These are phyloP conservation scores for Caenorhabditis inopinata DNA, from an alignment of 1,140 invertebrate species.

Conservation along the genomic window DNA sequence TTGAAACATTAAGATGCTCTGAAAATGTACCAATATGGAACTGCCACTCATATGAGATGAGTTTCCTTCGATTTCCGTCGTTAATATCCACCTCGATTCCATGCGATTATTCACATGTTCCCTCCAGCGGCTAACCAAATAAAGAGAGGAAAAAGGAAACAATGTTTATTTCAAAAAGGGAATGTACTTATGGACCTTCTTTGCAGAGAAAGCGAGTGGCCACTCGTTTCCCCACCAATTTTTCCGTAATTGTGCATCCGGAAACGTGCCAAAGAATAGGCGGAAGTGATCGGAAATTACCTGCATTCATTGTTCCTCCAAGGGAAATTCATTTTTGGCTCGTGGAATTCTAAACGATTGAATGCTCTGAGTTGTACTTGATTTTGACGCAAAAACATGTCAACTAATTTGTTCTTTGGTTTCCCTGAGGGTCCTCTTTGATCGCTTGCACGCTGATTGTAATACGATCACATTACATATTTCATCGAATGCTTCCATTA, in stretches of 20 bases:
- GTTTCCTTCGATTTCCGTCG: no score
- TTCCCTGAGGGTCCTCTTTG: no score
- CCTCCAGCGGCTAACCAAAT: background rate
- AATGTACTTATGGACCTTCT: background rate
- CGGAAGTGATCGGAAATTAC: slow-evolving; percentile 31
- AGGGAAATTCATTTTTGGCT: no score
- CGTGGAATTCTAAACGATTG: background rate
- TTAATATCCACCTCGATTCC: background rate
- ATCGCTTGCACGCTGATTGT: no score
- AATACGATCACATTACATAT: no score
- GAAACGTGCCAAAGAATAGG: slow-evolving; percentile 23
- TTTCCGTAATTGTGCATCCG: slow-evolving; percentile 16
- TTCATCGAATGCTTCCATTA: no score
- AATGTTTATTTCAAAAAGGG: slow-evolving; percentile 18
- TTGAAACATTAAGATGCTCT: no score
- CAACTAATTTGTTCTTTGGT: no score
- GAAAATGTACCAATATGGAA: no score
- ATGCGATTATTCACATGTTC: background rate
- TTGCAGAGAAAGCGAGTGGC: background rate
- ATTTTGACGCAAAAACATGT: no score
- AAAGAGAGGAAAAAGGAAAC: background rate
- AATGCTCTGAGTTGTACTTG: no score
- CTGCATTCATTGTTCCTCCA: background rate
- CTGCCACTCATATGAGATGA: no score
- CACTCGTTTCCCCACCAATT: background rate